Evolutionary conservation across 2,888 invertebrate species (phyloP).

Genomic region (Molanna angustata): DNA sequence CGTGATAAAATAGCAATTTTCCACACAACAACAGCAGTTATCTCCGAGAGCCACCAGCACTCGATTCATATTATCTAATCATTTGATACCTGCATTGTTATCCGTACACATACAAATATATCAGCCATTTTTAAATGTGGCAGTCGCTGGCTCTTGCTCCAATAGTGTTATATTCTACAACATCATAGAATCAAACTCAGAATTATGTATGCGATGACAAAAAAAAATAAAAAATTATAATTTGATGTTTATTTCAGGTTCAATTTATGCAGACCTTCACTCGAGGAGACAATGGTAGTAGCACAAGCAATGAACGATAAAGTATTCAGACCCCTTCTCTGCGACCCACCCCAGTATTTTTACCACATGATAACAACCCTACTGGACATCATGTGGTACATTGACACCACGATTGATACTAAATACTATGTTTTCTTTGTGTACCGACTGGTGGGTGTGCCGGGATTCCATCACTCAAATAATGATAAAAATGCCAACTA

Average conservation of each 20-base stretch:
- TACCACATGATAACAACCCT: slow-evolving; percentile 62
- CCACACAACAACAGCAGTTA: too few relatives aligned
- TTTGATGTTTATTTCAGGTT: slow-evolving; percentile 49
- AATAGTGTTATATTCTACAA: too few relatives aligned
- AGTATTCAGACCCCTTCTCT: slow-evolving; percentile 61
- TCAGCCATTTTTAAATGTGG: too few relatives aligned
- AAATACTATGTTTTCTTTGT: slow-evolving; percentile 58
- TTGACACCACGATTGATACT: slow-evolving; percentile 62
- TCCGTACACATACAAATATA: too few relatives aligned
- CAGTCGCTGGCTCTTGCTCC: too few relatives aligned
- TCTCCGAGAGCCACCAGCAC: too few relatives aligned
- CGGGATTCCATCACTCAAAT: slow-evolving; percentile 42
- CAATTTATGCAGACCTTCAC: slow-evolving; percentile 64
- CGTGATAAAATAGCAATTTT: too few relatives aligned
- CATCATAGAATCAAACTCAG: too few relatives aligned
- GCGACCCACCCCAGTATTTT: slow-evolving; percentile 60
- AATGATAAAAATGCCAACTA: slow-evolving; percentile 7
- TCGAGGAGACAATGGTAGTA: slow-evolving; percentile 61
- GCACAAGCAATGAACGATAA: slow-evolving; percentile 58
- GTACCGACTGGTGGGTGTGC: slow-evolving; percentile 54
- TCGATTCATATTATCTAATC: too few relatives aligned
- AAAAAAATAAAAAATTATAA: background rate
- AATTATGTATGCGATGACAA: too few relatives aligned
- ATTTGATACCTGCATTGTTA: too few relatives aligned
- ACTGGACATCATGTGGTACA: slow-evolving; percentile 66